Base-by-base conservation (phyloP, 1,140 invertebrate genomes). In the Steinernema khuongi region DNA sequence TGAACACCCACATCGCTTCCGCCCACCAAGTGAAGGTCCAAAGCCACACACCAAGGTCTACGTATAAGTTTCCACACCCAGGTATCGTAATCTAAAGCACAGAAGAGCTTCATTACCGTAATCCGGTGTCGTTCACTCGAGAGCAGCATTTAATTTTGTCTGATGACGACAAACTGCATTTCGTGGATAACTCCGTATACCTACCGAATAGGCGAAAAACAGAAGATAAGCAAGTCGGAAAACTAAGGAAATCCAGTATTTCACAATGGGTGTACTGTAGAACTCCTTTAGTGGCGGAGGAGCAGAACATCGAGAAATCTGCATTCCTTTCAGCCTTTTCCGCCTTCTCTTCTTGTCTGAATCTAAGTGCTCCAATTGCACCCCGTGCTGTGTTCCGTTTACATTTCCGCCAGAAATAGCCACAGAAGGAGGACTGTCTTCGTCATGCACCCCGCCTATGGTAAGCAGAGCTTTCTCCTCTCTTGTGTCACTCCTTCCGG, bases 201-300 rank as follows among this genome's bases (percentile, higher is more conserved):
- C 74, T 60, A 82, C 80, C 31, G 79, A 75, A 60, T 77, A 81
- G 19, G 77, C 81, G 29, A 83, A 74, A 29, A 82, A 72, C 32
- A 70, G 26, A 33, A 83, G 72, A 68, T 85, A 81, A 30, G 77
- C 31, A 17, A 85, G 66, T 4, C 83, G 71, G 67, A 84, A 83
- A 0, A 79, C 18, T 18, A 83, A 68, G 18, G 82, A 83, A 1
- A 83, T 33, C 82, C 83, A 83, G 60, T 81, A 85, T 68, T 83
- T 83, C 32, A 79, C 80, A 50, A 83, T 82, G 31, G 82, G 82
- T 36, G 83, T 83, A 19, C 73, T 50, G 72, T 83, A 83, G 44
- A 83, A 83, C 17, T 76, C 31, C 28, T 26, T 41, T 17, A 79
- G 36, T 22, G 68, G 43, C 17, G 77, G 75, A 31, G 75, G 43